A percentile compares a stretch with the other conserved stretches of the same genome.
phyloP scores from a whole-genome alignment of 2,888 invertebrate species.

The Heteromurus nitidus region DNA sequence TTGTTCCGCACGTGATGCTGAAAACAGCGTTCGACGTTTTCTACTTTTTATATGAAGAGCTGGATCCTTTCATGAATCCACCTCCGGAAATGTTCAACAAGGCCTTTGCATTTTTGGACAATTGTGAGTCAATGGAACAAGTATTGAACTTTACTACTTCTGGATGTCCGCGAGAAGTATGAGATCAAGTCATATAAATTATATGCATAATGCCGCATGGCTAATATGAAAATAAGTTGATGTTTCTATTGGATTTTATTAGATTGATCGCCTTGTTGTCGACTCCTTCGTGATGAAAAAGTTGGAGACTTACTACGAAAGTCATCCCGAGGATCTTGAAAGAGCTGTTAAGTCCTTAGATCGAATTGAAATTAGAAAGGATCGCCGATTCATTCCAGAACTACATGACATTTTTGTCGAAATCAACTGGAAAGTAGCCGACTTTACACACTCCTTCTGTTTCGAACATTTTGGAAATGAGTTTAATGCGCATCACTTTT shows the following conservation, averaged over 20 bases:
- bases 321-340: constrained; percentile 19
- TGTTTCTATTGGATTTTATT: background rate
- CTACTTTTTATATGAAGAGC: constrained; percentile 47
- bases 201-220: background rate
- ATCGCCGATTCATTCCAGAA: constrained; percentile 33
- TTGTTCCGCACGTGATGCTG: constrained; percentile 46
- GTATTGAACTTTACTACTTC: constrained; percentile 10
- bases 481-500: constrained; percentile 54
- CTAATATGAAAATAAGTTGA: background rate
- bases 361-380: constrained; percentile 32
- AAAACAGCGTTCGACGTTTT: constrained; percentile 52
- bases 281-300: background rate
- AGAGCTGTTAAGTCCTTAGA: constrained; percentile 2
- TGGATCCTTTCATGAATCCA: constrained; percentile 10
- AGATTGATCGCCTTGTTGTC: constrained; percentile 28
- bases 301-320: constrained; percentile 27
- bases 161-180: constrained; percentile 39
- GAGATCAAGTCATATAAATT: background rate
- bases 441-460: constrained; percentile 54
- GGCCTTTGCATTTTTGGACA: constrained; percentile 13
- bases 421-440: constrained; percentile 56
- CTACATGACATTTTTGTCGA: constrained; percentile 47
- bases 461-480: constrained; percentile 51
- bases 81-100: constrained; percentile 9
- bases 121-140: constrained; percentile 4